Evolutionary conservation across 1,140 invertebrate species (phyloP).

Genomic region (Drosophila lacteicornis): DNA sequence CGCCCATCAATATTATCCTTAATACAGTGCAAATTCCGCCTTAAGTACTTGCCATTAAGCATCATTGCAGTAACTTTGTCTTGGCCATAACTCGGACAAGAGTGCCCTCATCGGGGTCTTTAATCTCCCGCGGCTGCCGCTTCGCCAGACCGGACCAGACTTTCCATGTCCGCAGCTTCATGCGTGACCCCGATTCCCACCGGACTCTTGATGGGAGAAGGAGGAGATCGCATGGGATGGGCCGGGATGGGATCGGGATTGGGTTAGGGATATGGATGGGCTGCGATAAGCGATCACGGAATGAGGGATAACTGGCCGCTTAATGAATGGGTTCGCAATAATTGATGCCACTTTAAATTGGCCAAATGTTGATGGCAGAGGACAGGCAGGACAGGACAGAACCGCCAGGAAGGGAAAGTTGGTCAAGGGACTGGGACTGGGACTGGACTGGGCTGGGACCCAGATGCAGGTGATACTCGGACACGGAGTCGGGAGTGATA

Average conservation of each 20-base stretch:
- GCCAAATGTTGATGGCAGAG: slow-evolving; percentile 50
- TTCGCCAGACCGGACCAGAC: slow-evolving; percentile 54
- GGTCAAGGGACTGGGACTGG: slow-evolving; percentile 45
- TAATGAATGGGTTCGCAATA: slow-evolving; percentile 80
- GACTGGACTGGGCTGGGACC: slow-evolving; percentile 9
- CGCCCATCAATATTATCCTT: slow-evolving; percentile 37
- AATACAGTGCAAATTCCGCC: slow-evolving; percentile 51
- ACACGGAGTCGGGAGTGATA: slow-evolving; percentile 66
- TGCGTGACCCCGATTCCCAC: slow-evolving; percentile 76
- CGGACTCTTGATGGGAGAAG: slow-evolving; percentile 25
- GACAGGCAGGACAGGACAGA: slow-evolving; percentile 18
- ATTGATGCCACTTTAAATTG: slow-evolving; percentile 80
- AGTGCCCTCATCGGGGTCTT: slow-evolving; percentile 37
- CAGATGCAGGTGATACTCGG: slow-evolving; percentile 59
- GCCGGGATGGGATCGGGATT: slow-evolving; percentile 39
- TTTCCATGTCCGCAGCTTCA: slow-evolving; percentile 56
- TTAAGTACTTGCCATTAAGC: slow-evolving; percentile 52
- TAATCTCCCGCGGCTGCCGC: slow-evolving; percentile 31
- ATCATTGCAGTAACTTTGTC: slow-evolving; percentile 43
- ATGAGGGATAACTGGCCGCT: slow-evolving; percentile 79
- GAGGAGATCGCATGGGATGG: slow-evolving; percentile 1
- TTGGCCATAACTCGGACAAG: slow-evolving; percentile 19
- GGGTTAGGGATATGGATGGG: slow-evolving; percentile 59
- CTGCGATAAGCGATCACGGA: slow-evolving; percentile 77
- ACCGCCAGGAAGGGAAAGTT: slow-evolving; percentile 60